Base-by-base conservation (phyloP, 2,888 invertebrate species). In the Thera obeliscata region DNA sequence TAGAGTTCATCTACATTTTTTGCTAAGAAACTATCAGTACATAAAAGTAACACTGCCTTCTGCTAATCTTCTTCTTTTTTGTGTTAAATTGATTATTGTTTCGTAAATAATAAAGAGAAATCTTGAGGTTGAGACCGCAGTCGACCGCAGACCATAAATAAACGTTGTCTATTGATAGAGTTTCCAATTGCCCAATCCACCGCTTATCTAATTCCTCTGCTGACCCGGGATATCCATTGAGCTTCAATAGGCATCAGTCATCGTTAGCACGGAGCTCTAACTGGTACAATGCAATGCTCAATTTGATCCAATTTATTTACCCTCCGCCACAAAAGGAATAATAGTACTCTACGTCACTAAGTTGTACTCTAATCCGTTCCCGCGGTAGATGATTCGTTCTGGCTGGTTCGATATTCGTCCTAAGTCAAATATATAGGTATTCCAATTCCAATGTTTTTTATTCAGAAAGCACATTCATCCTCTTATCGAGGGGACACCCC, bases 251-350 rank as follows among this genome's bases (percentile, higher is more conserved):
- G 52, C 64, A 86, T 87, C 86, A 81, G 59, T 88, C 87, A 88
- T 88, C 78, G 83, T 89, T 89, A 88, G 68, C 68, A 56, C 70
- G 71, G 69, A 74, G 76, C 77, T 79, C 80, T 83, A 81, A 84
- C 84, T 82, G 79, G 80, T 74, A 79, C 75, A 76, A 81, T 81
- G 77, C 78, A 75, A 76, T 78, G 85, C 84, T 86, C 90, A 90
- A 91, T 91, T 90, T 89, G 82, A 86, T 89, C 86, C 91, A 91
- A 90, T 91, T 90, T 85, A 87, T 81, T 75, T 76, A 79, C 76
- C 79, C 79, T 77, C 77, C 75, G 80, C 85, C 59, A 54, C 59
- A 55, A 55, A 43, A 63, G 56, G 62, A 41, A 57, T 64, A 36
- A 12, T 55, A 62, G 36, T 9, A 12, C 56, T 49, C 55, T 43